Evolutionary conservation across 2,113 vertebrate species (phyloP).

Genomic region (Esox niger): DNA sequence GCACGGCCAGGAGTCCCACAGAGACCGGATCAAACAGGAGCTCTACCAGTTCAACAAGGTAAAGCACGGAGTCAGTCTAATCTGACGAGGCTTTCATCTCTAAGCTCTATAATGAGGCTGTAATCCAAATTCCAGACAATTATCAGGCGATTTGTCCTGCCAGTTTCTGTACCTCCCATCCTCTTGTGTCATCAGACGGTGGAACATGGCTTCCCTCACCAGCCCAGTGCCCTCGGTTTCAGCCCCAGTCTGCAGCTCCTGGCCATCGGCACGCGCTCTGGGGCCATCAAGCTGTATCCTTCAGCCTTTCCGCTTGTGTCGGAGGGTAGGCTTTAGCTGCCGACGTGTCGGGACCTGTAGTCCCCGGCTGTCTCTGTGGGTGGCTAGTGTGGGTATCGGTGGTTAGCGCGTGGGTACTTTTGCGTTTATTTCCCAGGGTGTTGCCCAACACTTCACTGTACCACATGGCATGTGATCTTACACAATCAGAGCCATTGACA

Average conservation of each 20-base stretch:
- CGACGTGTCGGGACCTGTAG: constrained; percentile 38
- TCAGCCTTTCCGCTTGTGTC: constrained; percentile 17
- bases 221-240: constrained; percentile 93
- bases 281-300: constrained; percentile 98
- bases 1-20: constrained; percentile 85
- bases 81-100: background rate
- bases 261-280: constrained; percentile 93
- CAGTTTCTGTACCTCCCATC: background rate
- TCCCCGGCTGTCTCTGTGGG: background rate
- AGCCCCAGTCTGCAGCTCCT: constrained; percentile 84
- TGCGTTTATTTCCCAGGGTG: constrained; percentile 41
- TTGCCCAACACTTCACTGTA: constrained; percentile 27
- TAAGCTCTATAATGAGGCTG: background rate
- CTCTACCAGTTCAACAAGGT: constrained; percentile 97
- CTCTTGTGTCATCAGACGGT: constrained; percentile 79
- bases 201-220: constrained; percentile 97
- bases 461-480: background rate
- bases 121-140: background rate
- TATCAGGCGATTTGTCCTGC: background rate
- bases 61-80: constrained; percentile 1
- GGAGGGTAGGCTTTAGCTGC: background rate
- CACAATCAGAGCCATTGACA: constrained; percentile 34
- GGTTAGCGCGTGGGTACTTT: constrained; percentile 7
- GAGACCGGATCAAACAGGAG: constrained; percentile 90
- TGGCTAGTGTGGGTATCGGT: constrained; percentile 5